Percentiles rank a stretch among this genome's conserved stretches.
These are phyloP conservation scores for Drosophila infuscata DNA, from an alignment of 2,888 invertebrate species.

Conservation along the genomic window DNA sequence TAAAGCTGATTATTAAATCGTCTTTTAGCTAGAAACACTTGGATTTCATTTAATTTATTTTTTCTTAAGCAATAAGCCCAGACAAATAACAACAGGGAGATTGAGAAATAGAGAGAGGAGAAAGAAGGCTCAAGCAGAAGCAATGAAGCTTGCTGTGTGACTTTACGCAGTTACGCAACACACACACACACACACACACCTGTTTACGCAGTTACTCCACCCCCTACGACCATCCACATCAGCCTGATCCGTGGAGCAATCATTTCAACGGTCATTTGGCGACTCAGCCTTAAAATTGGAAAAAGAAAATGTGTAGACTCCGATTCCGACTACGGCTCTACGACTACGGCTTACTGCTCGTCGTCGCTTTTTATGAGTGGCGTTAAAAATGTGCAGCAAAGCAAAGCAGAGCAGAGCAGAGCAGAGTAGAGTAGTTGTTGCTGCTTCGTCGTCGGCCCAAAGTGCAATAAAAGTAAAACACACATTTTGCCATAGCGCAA, in stretches of 20 bases:
- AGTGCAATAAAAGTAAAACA: constrained; percentile 80
- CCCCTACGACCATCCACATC: constrained; percentile 5
- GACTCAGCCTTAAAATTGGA: constrained; percentile 81
- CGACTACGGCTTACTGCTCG: constrained; percentile 54
- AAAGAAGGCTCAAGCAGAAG: constrained; percentile 31
- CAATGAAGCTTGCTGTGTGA: constrained; percentile 59
- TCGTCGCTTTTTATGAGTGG: constrained; percentile 76
- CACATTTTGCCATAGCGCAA: constrained; percentile 74
- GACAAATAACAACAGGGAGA: constrained; percentile 56
- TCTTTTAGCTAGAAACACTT: constrained; percentile 54
- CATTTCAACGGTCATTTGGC: constrained; percentile 77
- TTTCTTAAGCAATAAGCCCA: constrained; percentile 71
- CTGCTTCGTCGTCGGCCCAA: constrained; percentile 56
- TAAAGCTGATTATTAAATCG: constrained; percentile 61
- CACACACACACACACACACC: neutral
- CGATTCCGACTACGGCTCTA: constrained; percentile 4
- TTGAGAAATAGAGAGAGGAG: neutral
- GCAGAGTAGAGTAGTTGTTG: neutral
- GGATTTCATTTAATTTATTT: constrained; percentile 77
- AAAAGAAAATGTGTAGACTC: constrained; percentile 38
- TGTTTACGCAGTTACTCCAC: neutral
- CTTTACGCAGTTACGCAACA: constrained; percentile 49
- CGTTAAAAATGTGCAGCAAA: constrained; percentile 76
- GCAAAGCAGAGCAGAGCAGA: constrained; percentile 6
- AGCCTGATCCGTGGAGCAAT: constrained; percentile 63